A percentile compares a stretch with the other conserved stretches of the same genome.
Conservation (phyloP, 2,797 vertebrate genomes). For the Pangasius djambal region DNA sequence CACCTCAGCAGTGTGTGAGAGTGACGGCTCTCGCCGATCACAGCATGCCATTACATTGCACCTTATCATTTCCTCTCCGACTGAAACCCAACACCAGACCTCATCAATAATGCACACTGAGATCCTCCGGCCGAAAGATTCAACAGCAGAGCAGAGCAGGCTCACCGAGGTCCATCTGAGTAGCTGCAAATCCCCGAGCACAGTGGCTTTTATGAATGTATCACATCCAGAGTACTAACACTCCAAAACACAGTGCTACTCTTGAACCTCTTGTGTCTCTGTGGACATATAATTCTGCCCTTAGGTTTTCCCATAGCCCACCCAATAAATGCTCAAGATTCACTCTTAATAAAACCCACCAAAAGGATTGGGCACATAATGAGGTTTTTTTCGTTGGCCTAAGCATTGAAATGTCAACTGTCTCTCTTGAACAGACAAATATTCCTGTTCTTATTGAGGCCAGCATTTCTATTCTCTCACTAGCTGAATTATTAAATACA, state of each 20-base stretch:
- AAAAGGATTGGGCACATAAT: slow-evolving; percentile 71
- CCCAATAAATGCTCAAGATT: slow-evolving; percentile 61
- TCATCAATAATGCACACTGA: slow-evolving; percentile 77
- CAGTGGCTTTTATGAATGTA: slow-evolving; percentile 26
- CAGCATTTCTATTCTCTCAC: slow-evolving; percentile 73
- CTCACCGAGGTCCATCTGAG: not conserved
- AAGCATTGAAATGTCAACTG: slow-evolving; percentile 71
- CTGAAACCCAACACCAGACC: slow-evolving; percentile 74
- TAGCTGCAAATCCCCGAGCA: slow-evolving; percentile 55
- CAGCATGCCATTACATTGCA: slow-evolving; percentile 76
- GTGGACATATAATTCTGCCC: slow-evolving; percentile 67
- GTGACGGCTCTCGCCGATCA: slow-evolving; percentile 70
- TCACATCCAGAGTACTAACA: slow-evolving; percentile 57
- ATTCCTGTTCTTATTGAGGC: slow-evolving; percentile 73
- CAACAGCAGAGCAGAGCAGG: slow-evolving; percentile 70
- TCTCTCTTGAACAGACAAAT: slow-evolving; percentile 74
- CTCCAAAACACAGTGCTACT: slow-evolving; percentile 49
- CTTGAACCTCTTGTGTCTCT: slow-evolving; percentile 31
- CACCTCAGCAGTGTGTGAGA: slow-evolving; percentile 66
- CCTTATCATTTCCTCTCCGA: slow-evolving; percentile 78
- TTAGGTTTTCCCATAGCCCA: slow-evolving; percentile 67
- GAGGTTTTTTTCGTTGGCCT: slow-evolving; percentile 65
- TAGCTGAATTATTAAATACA: slow-evolving; percentile 87
- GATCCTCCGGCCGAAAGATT: slow-evolving; percentile 74
- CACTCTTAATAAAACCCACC: slow-evolving; percentile 76